These are phyloP conservation scores for Propithecus perrieri DNA, from an alignment of 2,797 vertebrate genomes.

Conservation along the genomic window DNA sequence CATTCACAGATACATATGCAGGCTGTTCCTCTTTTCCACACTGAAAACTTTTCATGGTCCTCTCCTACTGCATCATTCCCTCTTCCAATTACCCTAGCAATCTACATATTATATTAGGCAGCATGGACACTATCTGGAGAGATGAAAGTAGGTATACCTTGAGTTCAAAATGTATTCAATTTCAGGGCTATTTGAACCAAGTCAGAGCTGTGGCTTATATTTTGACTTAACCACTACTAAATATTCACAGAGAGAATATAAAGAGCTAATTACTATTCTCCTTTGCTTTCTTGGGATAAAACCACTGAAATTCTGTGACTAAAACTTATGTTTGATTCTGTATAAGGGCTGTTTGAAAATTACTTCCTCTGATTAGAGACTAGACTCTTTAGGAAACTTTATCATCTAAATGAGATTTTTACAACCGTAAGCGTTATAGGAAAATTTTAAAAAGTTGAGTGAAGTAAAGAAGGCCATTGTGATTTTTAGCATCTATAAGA, in stretches of 20 bases:
- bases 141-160: neutral
- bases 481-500: neutral
- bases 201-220: neutral
- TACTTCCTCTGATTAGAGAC: neutral
- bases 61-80: neutral
- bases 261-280: neutral
- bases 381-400: neutral
- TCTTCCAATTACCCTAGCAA: neutral
- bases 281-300: neutral
- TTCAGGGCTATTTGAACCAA: conserved; percentile 18
- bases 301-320: neutral
- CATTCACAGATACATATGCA: neutral
- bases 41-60: neutral
- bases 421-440: neutral
- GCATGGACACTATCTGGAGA: neutral
- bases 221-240: neutral
- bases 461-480: neutral
- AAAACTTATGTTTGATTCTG: neutral
- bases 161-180: neutral
- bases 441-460: neutral
- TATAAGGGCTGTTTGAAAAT: conserved; percentile 20
- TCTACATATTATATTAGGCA: neutral
- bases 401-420: neutral
- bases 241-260: neutral
- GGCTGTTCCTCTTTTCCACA: neutral